Percentiles rank a stretch among this genome's conserved stretches.
Evolutionary conservation across 1,140 invertebrate species (phyloP).

Genomic region (Tetragnatha versicolor): DNA sequence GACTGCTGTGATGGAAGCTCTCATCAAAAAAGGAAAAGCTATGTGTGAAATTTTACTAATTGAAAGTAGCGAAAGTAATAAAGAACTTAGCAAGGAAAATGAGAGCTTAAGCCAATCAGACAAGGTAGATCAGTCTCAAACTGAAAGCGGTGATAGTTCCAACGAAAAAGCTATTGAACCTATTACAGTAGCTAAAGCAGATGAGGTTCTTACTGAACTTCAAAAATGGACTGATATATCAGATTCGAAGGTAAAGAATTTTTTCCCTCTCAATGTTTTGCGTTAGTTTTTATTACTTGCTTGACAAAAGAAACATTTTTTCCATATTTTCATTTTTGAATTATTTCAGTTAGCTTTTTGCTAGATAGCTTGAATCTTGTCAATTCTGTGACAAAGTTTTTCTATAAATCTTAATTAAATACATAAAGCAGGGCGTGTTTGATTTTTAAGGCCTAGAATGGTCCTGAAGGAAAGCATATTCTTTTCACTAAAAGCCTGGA

Average conservation of each 20-base stretch:
- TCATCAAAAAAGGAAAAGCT: constrained; percentile 78
- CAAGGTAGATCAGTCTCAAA: neutral
- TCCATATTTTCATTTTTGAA: neutral
- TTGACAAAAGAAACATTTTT: neutral
- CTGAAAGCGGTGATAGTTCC: neutral
- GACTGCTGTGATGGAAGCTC: constrained; percentile 76
- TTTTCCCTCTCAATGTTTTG: neutral
- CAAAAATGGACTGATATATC: constrained; percentile 79
- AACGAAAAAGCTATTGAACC: neutral
- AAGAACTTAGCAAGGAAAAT: neutral
- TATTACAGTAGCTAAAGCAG: constrained; percentile 68
- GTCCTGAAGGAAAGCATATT: too few species aligned
- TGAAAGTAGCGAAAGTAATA: neutral
- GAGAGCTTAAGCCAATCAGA: constrained; percentile 17
- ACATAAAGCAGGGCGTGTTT: too few species aligned
- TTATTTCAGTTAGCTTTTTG: neutral
- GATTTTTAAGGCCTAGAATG: too few species aligned
- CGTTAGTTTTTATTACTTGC: neutral
- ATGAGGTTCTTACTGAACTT: constrained; percentile 73
- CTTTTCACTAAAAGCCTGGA: too few species aligned
- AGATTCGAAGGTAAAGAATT: constrained; percentile 74
- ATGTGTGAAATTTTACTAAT: constrained; percentile 70
- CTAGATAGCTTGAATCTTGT: neutral
- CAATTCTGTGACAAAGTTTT: neutral
- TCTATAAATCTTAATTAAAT: neutral